Conservation (phyloP, 2,113 vertebrate species). For the Passerina amoena region DNA sequence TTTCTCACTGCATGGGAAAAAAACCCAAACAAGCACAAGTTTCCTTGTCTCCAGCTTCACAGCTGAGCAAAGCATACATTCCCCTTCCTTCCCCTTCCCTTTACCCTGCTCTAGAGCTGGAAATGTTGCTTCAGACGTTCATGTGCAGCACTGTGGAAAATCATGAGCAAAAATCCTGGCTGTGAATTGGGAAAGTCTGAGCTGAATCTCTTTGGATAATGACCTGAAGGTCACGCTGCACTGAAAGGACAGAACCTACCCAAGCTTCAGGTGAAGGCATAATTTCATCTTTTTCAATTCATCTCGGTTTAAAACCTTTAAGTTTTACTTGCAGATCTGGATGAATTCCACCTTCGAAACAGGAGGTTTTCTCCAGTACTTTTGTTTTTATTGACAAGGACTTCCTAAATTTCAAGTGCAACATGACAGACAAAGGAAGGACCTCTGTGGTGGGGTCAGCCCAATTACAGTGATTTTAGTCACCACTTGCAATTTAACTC, state of each 20-base stretch:
- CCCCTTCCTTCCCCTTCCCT: neutral
- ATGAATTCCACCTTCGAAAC: neutral
- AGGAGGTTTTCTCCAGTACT: neutral
- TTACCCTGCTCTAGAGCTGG: neutral
- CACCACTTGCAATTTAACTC: neutral
- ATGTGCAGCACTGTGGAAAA: neutral
- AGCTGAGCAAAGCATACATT: neutral
- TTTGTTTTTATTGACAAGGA: neutral
- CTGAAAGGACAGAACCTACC: neutral
- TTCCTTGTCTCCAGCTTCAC: slow-evolving; percentile 30
- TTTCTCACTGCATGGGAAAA: slow-evolving; percentile 19
- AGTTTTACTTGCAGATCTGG: neutral
- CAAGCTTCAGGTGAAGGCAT: neutral
- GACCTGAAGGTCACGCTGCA: neutral
- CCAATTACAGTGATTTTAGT: rapidly evolving
- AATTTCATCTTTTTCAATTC: neutral
- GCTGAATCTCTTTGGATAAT: neutral
- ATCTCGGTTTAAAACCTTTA: neutral
- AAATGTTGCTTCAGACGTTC: neutral
- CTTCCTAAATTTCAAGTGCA: neutral
- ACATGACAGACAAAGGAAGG: rapidly evolving
- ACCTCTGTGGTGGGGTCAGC: rapidly evolving
- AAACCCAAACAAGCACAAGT: slow-evolving; percentile 9
- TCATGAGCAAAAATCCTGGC: neutral
- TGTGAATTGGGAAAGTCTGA: neutral